Percentiles rank a stretch among this genome's conserved stretches.
These are phyloP conservation scores for Petromus typicus DNA, from an alignment of 2,113 vertebrate genomes.

Conservation along the genomic window DNA sequence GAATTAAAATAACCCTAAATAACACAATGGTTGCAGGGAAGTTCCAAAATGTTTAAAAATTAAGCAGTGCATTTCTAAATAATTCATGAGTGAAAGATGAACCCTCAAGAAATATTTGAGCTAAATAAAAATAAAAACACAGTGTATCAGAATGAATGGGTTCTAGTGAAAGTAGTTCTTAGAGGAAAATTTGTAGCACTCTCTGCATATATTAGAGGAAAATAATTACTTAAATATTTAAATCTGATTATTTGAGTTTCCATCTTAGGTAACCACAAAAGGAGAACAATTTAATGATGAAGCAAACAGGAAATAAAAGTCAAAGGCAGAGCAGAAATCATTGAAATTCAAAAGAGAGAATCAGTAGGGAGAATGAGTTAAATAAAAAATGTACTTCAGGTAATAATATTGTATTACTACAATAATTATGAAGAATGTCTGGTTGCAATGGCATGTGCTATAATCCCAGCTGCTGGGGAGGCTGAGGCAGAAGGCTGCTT, in stretches of 20 bases:
- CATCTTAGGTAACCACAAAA: background rate
- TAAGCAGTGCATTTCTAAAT: background rate
- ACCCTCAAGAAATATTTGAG: background rate
- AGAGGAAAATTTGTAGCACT: no score
- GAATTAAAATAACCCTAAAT: background rate
- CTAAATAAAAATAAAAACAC: background rate
- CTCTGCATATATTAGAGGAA: no score
- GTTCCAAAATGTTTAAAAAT: background rate
- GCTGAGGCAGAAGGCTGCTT: no score
- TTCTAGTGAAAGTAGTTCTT: no score
- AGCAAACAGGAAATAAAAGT: background rate
- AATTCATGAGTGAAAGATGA: background rate
- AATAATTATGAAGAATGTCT: background rate
- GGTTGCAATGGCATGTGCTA: no score
- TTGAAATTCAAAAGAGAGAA: no score
- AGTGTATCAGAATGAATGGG: background rate
- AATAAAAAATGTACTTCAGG: background rate
- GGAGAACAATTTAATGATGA: background rate
- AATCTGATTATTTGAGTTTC: background rate
- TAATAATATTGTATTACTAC: background rate
- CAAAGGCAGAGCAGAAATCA: background rate
- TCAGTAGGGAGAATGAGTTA: background rate
- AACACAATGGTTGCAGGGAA: background rate
- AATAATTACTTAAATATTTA: background rate
- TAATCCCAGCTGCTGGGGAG: no score